Percentiles rank a stretch among this genome's conserved stretches.
Conservation (phyloP, 2,113 vertebrate genomes). For the Ursus arctos region DNA sequence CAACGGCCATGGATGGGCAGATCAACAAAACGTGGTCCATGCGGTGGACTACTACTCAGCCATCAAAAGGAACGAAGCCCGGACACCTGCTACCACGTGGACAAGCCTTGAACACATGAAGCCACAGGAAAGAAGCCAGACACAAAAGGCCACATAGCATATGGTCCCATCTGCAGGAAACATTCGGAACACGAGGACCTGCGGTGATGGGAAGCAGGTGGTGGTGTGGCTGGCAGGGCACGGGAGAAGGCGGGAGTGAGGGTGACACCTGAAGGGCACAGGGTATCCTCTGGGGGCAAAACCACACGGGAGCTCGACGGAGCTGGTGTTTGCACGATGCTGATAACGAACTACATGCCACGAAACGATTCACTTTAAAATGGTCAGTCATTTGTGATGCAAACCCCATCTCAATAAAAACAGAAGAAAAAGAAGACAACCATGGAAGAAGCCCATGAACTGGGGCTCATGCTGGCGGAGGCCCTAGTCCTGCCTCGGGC, state of each 20-base stretch:
- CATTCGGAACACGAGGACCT: neutral
- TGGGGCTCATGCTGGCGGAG: neutral
- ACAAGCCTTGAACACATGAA: neutral
- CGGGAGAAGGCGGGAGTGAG: rapidly evolving
- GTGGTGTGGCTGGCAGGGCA: rapidly evolving
- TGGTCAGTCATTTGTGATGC: neutral
- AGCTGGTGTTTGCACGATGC: no score
- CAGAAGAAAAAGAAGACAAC: neutral
- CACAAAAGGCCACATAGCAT: rapidly evolving
- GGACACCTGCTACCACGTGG: rapidly evolving
- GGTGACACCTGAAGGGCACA: no score
- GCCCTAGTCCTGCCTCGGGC: neutral
- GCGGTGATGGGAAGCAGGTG: neutral
- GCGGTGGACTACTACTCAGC: rapidly evolving
- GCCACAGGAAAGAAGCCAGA: neutral
- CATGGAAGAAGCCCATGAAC: rapidly evolving
- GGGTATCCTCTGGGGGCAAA: neutral
- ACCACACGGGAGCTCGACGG: neutral
- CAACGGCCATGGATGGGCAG: rapidly evolving
- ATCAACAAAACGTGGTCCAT: rapidly evolving
- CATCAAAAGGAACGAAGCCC: neutral
- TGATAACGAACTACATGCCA: no score
- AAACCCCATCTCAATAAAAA: neutral
- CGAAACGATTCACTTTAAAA: neutral
- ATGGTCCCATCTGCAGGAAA: neutral